These are phyloP conservation scores for Tangara arthus DNA, from an alignment of 2,797 vertebrate species.

Conservation along the genomic window DNA sequence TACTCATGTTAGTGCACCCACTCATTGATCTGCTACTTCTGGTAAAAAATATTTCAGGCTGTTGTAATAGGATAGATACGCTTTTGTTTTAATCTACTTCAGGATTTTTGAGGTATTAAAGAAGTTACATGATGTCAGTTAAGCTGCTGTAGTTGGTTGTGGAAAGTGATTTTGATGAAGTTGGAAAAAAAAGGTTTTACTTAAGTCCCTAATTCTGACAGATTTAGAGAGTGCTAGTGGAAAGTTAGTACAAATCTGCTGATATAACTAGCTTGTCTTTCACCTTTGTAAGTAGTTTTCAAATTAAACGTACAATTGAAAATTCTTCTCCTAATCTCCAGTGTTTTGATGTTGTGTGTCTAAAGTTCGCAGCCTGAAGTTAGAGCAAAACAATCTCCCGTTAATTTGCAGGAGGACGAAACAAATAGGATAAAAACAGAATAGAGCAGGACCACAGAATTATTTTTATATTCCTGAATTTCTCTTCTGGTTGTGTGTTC, in stretches of 20 bases:
- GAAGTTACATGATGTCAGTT: background rate
- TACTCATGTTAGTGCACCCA: background rate
- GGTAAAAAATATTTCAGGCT: background rate
- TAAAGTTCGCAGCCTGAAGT: background rate
- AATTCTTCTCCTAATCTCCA: background rate
- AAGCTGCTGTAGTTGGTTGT: background rate
- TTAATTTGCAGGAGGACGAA: background rate
- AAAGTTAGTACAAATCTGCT: background rate
- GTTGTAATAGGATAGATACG: background rate
- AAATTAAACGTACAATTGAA: background rate
- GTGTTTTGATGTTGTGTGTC: background rate
- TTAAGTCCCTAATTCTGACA: rapidly evolving
- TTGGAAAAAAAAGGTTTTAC: background rate
- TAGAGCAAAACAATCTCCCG: background rate
- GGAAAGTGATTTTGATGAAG: background rate
- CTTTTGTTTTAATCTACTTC: background rate
- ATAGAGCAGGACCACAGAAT: background rate
- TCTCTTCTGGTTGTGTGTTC: background rate
- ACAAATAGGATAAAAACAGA: background rate
- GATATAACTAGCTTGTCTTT: background rate
- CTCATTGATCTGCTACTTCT: background rate
- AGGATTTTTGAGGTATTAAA: background rate
- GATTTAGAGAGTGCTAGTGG: background rate
- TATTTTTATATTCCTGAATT: background rate
- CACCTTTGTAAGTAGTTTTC: background rate